Base-by-base conservation (phyloP, 2,113 vertebrate genomes). In the Daphoenositta chrysoptera region DNA sequence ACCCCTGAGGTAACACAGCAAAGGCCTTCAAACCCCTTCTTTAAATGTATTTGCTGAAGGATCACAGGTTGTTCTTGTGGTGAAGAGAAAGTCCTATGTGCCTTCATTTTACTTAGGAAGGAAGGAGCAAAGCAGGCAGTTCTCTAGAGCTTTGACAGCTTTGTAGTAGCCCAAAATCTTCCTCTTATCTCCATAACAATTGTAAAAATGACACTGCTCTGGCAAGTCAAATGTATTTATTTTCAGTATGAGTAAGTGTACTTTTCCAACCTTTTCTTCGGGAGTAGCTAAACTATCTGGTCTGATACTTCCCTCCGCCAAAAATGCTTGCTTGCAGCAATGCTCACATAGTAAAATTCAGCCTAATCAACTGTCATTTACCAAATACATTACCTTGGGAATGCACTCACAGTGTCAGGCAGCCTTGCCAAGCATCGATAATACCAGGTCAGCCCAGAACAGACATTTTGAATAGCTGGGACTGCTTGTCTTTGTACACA, bases 41-140 rank as follows among this genome's bases (percentile, higher is more conserved):
- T 45, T 65, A 73, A 57, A 53, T 0, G 1, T 23, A 9, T 39
- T 48, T 6, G 1, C 21, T 48, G 56, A 78, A 85, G 75, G 21
- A 51, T 16, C 7, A 2, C 3, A 2, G 8, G 19, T 3, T 1
- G 15, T 42, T 83, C 61, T 60, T n/a, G 13, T 11, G 20, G 13
- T 45, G 20, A 53, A 78, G 22, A 33, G 7, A 3, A 72, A 58
- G 15, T 33, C 31, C 13, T 4, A 16, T 44, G 47, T 65, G 64
- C 18, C 33, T 77, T 60, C 12, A 21, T 45, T 61, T 48, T 37
- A 23, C 19, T 70, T 20, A 20, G 11, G 42, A 47, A 76, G 45
- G 13, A 90, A 86, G 33, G 54, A 79, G 53, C 19, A 65, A 80
- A 86, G 26, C 5, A 16, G 14, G 30, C 6, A 23, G 21, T 11